These are phyloP conservation scores for Peromyscus eremicus DNA, from an alignment of 2,797 vertebrate genomes.

Conservation along the genomic window DNA sequence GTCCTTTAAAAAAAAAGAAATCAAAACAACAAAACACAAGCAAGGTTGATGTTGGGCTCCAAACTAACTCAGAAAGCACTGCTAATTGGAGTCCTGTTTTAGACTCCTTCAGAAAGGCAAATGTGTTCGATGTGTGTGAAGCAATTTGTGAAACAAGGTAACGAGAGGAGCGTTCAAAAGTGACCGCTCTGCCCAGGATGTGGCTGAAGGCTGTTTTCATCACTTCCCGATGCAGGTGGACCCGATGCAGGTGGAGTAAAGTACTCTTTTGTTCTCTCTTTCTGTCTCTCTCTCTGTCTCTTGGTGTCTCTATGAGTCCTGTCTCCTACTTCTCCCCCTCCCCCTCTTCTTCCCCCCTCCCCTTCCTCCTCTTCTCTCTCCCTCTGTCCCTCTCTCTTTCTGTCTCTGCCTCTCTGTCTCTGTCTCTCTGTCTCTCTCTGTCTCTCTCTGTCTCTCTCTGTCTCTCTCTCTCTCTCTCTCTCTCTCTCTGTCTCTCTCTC, in stretches of 20 bases:
- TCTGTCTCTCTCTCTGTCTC: background rate
- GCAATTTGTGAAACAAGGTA: constrained; percentile 49
- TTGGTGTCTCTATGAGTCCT: background rate
- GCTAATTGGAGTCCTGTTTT: constrained; percentile 45
- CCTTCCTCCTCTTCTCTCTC: background rate
- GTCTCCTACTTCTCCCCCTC: background rate
- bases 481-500: too few relatives aligned
- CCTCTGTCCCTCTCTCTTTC: background rate
- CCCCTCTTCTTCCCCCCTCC: background rate
- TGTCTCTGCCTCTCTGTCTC: background rate
- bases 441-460: background rate
- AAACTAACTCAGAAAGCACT: constrained; percentile 65
- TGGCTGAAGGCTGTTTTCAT: constrained; percentile 55
- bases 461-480: too few relatives aligned
- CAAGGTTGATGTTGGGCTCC: background rate
- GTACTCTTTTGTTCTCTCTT: background rate
- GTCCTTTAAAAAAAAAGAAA: background rate
- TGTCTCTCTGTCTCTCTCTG: too few relatives aligned
- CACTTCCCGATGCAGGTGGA: background rate
- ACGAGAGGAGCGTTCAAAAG: constrained; percentile 26
- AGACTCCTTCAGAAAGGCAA: constrained; percentile 41
- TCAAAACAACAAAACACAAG: background rate
- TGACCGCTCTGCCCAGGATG: constrained; percentile 14
- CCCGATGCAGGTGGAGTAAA: constrained; percentile 36
- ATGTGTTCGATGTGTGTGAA: constrained; percentile 7